Evolutionary conservation across 2,797 vertebrate genomes (phyloP), one percentile per base, ranked within the genome.

Genomic region (Halcyon leucocephala): DNA sequence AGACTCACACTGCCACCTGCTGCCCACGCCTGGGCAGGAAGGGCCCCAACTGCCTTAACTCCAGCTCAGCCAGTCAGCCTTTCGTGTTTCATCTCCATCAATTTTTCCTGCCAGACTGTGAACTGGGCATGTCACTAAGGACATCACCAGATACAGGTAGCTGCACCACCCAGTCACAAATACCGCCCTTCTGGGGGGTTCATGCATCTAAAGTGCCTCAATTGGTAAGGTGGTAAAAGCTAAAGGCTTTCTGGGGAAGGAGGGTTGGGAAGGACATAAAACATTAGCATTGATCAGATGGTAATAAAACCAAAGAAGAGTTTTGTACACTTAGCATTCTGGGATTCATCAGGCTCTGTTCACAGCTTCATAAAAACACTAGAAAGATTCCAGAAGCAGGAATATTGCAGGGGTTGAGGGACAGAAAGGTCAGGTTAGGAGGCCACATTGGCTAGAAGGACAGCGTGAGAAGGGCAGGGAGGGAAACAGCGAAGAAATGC

Each of bases 1-100:
- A 94, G 98, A 95, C 97, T 98, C 97, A 98, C 97, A 98, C 96
- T 98, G 98, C 98, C 98, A 98, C 95, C 98, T 98, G 97, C 97
- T 98, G 98, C 90, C 94, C 70, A 85, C 4, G 9, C 46, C 16
- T 5, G 67, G 87, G 76, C 55, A 97, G 20, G 89, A 80, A 82
- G n/a, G 44, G 74, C 22, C 21, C 31, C 1, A 8, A 14, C 24
- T 46, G 46, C 37, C 9, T 58, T 2, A 81, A 39, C 66, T 49
- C 26, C 55, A 26, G 52, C 39, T 73, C 49, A 37, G 26, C 9
- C 44, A 44, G 61, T 76, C 44, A 46, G 49, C 44, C 69, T 81
- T 26, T 46, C 4, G 1, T 17, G 22, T 8, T 44, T 55, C 57
- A 20, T 17, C n/a, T 73, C 61, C 83, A 65, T 14, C 65, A 17